Evolutionary conservation across 2,888 invertebrate species (phyloP).

Genomic region (Aromia moschata): DNA sequence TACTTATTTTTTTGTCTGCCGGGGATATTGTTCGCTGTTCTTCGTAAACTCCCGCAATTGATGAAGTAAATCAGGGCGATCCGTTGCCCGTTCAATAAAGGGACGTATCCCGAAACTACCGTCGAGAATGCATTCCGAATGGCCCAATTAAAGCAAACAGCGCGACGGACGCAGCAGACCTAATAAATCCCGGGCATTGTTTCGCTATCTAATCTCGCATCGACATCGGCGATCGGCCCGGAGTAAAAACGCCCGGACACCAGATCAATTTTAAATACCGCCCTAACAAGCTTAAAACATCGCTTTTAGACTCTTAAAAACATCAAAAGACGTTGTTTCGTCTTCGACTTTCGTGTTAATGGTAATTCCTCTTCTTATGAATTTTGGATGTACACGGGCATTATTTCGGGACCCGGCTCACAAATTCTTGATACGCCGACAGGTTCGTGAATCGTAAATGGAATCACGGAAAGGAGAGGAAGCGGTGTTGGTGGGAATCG

Average conservation of each 20-base stretch:
- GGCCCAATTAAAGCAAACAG: conserved; percentile 44
- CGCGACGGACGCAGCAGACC: conserved; percentile 57
- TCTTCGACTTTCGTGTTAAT: conserved; percentile 46
- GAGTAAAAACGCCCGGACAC: conserved; percentile 55
- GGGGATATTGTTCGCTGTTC: too few species aligned
- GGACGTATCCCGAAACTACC: conserved; percentile 29
- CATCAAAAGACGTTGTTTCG: conserved; percentile 42
- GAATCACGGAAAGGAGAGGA: not conserved
- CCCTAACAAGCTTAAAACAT: conserved; percentile 56
- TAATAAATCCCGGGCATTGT: conserved; percentile 62
- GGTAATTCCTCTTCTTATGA: conserved; percentile 45
- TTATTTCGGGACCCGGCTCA: not conserved
- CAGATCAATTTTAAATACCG: conserved; percentile 59
- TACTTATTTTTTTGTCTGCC: too few species aligned
- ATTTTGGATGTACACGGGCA: conserved; percentile 37
- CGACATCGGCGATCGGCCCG: conserved; percentile 58
- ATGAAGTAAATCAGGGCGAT: not conserved
- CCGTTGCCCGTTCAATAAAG: conserved; percentile 21
- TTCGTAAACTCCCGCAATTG: too few species aligned
- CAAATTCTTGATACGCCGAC: not conserved
- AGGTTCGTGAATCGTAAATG: not conserved
- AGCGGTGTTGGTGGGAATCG: too few species aligned
- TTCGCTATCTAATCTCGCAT: conserved; percentile 61
- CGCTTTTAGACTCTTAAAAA: conserved; percentile 35
- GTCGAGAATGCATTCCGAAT: conserved; percentile 46